Evolutionary conservation across 2,888 invertebrate genomes (phyloP).

Genomic region (Chironomus tentans): DNA sequence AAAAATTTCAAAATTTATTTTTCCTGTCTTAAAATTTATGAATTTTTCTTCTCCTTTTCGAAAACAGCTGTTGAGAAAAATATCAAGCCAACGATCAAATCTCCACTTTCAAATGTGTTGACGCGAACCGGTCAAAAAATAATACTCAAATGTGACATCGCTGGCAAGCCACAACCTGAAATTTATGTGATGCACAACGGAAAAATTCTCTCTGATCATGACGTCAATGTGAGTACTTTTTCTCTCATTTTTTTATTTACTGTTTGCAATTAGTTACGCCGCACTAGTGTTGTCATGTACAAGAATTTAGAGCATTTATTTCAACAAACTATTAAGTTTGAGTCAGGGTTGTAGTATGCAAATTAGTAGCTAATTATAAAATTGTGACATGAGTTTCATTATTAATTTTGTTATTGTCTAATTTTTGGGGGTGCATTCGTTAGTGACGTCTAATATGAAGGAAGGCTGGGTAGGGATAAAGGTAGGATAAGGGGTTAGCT

Average conservation of each 20-base stretch:
- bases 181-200: slow-evolving; percentile 61
- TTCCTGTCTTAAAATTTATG: background rate
- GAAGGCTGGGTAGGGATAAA: no score
- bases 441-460: no score
- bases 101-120: slow-evolving; percentile 60
- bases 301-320: slow-evolving; percentile 17
- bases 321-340: slow-evolving; percentile 12
- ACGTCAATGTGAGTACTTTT: slow-evolving; percentile 49
- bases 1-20: background rate
- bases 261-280: background rate
- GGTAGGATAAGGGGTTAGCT: no score
- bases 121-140: slow-evolving; percentile 63
- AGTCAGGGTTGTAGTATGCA: slow-evolving; percentile 11
- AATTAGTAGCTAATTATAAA: slow-evolving; percentile 1
- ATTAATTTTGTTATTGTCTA: background rate
- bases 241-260: background rate
- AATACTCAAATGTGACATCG: slow-evolving; percentile 59
- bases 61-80: slow-evolving; percentile 51
- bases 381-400: background rate
- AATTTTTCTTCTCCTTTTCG: slow-evolving; percentile 21
- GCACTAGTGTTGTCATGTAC: background rate
- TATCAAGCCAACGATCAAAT: slow-evolving; percentile 53
- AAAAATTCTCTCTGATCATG: slow-evolving; percentile 51
- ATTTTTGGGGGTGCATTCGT: no score
- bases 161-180: slow-evolving; percentile 54